These are phyloP conservation scores for Antedon mediterranea DNA, from an alignment of 53 echinoderm and acorn worm species.

Conservation along the genomic window DNA sequence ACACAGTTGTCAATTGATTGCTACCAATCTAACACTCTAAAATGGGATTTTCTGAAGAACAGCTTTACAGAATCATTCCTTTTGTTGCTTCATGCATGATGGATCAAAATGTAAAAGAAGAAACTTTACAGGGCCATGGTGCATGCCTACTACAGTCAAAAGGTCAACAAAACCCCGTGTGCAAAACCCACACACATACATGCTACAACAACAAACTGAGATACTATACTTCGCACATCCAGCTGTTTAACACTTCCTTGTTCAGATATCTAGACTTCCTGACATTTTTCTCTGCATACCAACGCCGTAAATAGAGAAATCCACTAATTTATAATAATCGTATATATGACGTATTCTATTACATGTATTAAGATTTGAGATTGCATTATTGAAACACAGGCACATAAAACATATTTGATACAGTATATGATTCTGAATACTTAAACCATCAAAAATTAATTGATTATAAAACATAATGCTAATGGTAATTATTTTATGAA, in stretches of 20 bases:
- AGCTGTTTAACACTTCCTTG: background rate
- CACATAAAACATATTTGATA: too few species aligned
- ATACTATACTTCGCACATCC: background rate
- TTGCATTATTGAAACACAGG: too few species aligned
- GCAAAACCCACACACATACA: background rate
- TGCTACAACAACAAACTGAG: background rate
- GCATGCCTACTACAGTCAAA: background rate
- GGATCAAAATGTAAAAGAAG: background rate
- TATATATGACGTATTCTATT: too few species aligned
- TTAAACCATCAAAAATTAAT: too few species aligned
- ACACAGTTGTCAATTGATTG: background rate
- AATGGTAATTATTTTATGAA: too few species aligned
- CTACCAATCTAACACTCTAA: background rate
- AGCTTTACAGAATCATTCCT: background rate
- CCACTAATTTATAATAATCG: too few species aligned
- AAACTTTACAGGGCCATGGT: background rate
- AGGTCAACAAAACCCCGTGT: too few species aligned
- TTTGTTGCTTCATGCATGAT: background rate
- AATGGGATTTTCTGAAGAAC: background rate
- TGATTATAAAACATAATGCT: too few species aligned
- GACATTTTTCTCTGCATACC: background rate
- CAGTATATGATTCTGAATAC: too few species aligned
- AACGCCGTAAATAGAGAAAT: too few species aligned
- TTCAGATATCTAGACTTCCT: background rate
- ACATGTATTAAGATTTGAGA: too few species aligned